A percentile compares a stretch with the other conserved stretches of the same genome.
phyloP scores from a whole-genome alignment of 2,797 vertebrate species.

The Anas capensis region DNA sequence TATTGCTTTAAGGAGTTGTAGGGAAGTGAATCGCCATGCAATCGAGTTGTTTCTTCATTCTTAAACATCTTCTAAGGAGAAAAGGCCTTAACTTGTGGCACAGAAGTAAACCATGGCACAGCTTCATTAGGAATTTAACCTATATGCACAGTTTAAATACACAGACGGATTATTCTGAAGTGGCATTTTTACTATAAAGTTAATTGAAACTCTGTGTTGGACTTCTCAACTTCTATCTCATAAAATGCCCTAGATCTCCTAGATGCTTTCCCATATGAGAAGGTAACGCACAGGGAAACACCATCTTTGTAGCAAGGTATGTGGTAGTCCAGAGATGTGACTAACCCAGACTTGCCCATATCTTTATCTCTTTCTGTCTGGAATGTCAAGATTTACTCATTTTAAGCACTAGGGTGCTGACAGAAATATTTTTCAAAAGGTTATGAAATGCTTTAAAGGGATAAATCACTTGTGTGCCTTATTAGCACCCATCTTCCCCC shows the following conservation, averaged over 20 bases:
- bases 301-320: not conserved
- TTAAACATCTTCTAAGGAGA: not conserved
- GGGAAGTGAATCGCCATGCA: not conserved
- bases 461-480: not conserved
- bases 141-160: not conserved
- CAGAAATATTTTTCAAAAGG: fast-evolving
- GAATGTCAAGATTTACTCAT: not conserved
- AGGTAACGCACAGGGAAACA: not conserved
- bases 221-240: not conserved
- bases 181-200: not conserved
- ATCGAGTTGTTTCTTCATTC: not conserved
- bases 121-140: not conserved
- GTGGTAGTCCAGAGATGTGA: not conserved
- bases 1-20: not conserved
- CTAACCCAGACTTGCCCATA: not conserved
- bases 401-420: not conserved
- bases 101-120: not conserved
- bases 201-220: not conserved
- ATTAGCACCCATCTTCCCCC: not conserved
- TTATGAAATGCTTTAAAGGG: not conserved
- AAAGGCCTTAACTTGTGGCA: not conserved
- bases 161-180: not conserved
- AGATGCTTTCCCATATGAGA: not conserved
- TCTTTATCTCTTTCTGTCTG: not conserved
- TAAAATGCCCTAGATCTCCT: fast-evolving